Evolutionary conservation across 2,797 vertebrate genomes (phyloP).

Genomic region (Sebastes umbrosus): DNA sequence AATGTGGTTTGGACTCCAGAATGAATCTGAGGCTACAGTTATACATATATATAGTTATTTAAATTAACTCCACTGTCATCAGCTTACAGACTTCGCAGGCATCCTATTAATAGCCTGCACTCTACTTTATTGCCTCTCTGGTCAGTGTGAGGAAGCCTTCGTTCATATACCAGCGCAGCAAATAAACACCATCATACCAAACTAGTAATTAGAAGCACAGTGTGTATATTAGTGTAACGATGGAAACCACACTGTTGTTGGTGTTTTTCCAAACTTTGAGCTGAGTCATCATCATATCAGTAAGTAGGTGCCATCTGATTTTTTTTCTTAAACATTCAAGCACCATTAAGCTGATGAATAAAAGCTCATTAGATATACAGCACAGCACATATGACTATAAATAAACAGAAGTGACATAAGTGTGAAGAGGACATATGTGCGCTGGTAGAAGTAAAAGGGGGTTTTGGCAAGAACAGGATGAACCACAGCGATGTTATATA

Average conservation of each 20-base stretch:
- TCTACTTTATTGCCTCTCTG: conserved; percentile 10
- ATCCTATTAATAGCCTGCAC: conserved; percentile 41
- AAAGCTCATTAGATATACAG: background rate
- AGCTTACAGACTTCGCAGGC: background rate
- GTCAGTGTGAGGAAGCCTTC: conserved; percentile 31
- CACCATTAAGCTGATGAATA: conserved; percentile 41
- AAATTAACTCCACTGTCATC: background rate
- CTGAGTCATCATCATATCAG: conserved; percentile 44
- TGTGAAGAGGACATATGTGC: conserved; percentile 41
- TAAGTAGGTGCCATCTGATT: conserved; percentile 35
- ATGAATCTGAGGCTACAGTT: background rate
- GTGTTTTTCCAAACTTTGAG: conserved; percentile 42
- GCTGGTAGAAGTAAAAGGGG: conserved; percentile 19
- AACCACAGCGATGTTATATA: conserved; percentile 62
- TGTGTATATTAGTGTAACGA: background rate
- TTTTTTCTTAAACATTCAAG: conserved; percentile 1
- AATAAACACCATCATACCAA: background rate
- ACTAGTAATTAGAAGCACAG: background rate
- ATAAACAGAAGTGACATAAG: conserved; percentile 54
- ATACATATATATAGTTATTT: background rate
- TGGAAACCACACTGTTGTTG: conserved; percentile 9
- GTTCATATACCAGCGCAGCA: background rate
- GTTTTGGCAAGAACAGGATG: conserved; percentile 35
- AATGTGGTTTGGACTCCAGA: background rate
- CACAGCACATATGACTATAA: conserved; percentile 21